Conservation (phyloP, 2,888 invertebrate species). For the Apamea monoglypha region DNA sequence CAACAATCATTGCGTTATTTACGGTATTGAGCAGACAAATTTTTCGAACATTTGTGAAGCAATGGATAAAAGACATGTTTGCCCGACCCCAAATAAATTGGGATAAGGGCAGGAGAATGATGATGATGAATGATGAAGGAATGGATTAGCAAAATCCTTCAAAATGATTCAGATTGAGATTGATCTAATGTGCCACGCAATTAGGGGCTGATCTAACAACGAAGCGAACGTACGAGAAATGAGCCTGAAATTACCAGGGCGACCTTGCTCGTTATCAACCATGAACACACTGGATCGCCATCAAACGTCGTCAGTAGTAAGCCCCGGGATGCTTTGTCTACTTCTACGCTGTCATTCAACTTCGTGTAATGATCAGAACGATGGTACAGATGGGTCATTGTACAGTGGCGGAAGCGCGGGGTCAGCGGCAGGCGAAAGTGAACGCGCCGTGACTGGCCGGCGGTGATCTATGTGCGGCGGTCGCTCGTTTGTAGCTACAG, state of each 20-base stretch:
- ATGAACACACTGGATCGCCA: not conserved
- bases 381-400: not conserved
- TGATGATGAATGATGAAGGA: no score
- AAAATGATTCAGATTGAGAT: no score
- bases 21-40: no score
- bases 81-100: no score
- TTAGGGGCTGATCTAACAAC: no score
- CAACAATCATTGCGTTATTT: no score
- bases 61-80: no score
- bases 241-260: not conserved
- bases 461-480: constrained; percentile 23
- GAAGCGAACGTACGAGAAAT: not conserved
- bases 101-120: no score
- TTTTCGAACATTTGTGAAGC: no score
- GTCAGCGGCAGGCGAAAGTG: constrained; percentile 19
- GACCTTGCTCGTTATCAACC: not conserved
- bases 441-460: constrained; percentile 6
- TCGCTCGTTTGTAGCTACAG: not conserved
- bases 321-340: not conserved
- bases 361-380: not conserved
- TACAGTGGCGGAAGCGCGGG: constrained; percentile 8
- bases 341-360: no score
- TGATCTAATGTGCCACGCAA: no score
- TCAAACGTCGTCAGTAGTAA: not conserved
- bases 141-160: no score